These are phyloP conservation scores for Psylliodes chrysocephalus DNA, from an alignment of 2,888 invertebrate genomes.

Conservation along the genomic window DNA sequence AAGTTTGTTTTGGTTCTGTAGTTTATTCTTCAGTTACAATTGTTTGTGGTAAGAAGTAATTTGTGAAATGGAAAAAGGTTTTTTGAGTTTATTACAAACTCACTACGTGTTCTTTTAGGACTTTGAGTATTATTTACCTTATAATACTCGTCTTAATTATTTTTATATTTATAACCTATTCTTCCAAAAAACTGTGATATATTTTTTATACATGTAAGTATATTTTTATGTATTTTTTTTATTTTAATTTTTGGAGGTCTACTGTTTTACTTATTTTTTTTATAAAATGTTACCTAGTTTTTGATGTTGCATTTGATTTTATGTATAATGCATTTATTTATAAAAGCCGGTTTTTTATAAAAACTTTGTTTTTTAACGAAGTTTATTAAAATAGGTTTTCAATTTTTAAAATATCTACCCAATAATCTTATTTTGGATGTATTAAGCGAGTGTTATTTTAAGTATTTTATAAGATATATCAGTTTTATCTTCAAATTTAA, in stretches of 20 bases:
- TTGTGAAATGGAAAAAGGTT: conserved; percentile 21
- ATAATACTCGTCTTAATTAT: background rate
- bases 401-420: no score
- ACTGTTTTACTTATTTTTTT: no score
- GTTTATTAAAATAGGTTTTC: no score
- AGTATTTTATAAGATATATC: no score
- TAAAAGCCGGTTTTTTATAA: no score
- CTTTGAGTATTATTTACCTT: background rate
- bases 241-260: background rate
- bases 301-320: no score
- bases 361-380: no score
- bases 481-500: no score
- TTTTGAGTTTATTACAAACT: conserved; percentile 18
- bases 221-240: background rate
- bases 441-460: no score
- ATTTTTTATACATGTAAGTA: background rate
- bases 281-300: no score
- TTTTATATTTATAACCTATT: background rate
- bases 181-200: background rate
- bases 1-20: background rate
- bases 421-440: no score
- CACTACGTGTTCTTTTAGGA: conserved; percentile 9
- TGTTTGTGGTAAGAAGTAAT: background rate
- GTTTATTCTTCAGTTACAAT: conserved; percentile 6
- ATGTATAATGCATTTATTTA: no score